Base-by-base conservation (phyloP, 2,888 invertebrate species). In the Malacosoma neustria region DNA sequence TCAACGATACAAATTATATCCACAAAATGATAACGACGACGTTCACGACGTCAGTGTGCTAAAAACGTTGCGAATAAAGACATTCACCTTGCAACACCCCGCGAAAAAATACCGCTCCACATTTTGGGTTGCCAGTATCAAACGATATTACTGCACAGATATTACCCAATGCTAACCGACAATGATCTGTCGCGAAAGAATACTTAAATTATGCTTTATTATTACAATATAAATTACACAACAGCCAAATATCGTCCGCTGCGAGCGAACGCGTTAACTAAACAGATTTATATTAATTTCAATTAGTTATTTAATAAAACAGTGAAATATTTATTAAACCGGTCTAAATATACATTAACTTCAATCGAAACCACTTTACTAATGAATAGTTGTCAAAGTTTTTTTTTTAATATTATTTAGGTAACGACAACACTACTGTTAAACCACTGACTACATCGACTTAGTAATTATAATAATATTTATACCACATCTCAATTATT, bases 401-500 rank as follows among this genome's bases (percentile, higher is more conserved):
- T n/a, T n/a, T n/a, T 64, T 61, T 22, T 22, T 6, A 22, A 62
- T 49, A 62, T 56, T 57, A 60, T 62, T 66, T 62, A 73, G 71
- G 72, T 79, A 82, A 81, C 72, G 70, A 79, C 72, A 71, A 72
- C 67, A 75, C 82, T 84, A 84, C 77, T 76, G 68, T 65, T 69
- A 66, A 82, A 81, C 79, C 79, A 76, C 66, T 66, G 80, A 82
- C 81, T 85, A 84, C 81, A 72, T 77, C 65, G 63, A 79, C 77
- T 77, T 80, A 80, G 61, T 64, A 63, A 56, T 70, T 70, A 70
- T 57, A 73, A 76, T 76, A 81, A 61, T 74, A 73, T 73, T 69
- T 79, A 76, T 72, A 69, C 65, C 72, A 73, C 68, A 68, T 67
- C 48, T 68, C 57, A 59, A 65, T 66, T 66, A 70, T 66, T 72